Evolutionary conservation across 2,888 invertebrate species (phyloP), one percentile per base, ranked within the genome.

Genomic region (Trissolcus brochymenae): DNA sequence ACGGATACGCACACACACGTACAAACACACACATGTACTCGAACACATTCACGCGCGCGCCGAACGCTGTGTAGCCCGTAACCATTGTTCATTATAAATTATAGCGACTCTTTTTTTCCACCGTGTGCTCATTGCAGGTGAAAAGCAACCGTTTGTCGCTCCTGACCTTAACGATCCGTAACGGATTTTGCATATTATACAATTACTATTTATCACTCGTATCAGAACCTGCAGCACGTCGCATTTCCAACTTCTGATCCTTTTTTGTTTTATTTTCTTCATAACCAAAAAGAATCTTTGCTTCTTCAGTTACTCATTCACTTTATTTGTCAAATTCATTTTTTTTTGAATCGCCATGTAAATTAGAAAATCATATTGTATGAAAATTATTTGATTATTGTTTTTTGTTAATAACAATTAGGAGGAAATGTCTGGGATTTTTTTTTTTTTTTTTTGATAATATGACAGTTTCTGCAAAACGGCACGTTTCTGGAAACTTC

Each of bases 31-130:
- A 35, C 35, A 35, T 35, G 2, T 1, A 35, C 9, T 11, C 29
- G 4, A 3, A 3, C 35, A 35, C 9, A 35, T 25, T 4, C 56
- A 56, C 55, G 2, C 19, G 14, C 29, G n/a, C 14, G 35, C 11
- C 25, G 0, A 50, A 61, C 51, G 49, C 35, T 14, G 46, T 35
- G 19, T 16, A 9, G 40, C 35, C 35, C 19, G 61, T 40, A 41
- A 61, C 40, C 53, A 62, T 62, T 54, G 64, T 64, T 64, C 54
- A 64, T 64, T 65, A 35, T 35, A 46, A 56, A 65, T 56, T 29
- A 56, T 49, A 29, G 65, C 4, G 65, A 40, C 50, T 40, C 14
- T 65, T 56, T 56, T 55, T 64, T n/a, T n/a, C n/a, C 16, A 14
- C 61, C 29, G 13, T 17, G 41, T 13, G 16, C 46, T 16, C 46